Base-by-base conservation (phyloP, 1,140 invertebrate species). In the Hylaeus volcanicus region DNA sequence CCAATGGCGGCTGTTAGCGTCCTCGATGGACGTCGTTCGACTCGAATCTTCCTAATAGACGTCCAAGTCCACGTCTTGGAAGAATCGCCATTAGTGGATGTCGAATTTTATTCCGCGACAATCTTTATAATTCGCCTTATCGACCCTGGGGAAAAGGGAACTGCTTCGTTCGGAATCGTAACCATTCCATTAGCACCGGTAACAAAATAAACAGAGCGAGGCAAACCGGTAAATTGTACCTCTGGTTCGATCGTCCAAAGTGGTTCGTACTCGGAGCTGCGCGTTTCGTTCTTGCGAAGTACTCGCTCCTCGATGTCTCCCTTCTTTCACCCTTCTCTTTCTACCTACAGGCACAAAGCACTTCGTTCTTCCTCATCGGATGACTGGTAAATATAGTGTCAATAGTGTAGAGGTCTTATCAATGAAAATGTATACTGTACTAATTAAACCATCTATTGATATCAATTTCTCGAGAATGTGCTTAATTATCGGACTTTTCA, bases 221-320 rank as follows among this genome's bases (percentile, higher is more conserved):
- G 74, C 79, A 77, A 81, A 74, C 79, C 79, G 72, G 74, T 81
- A 77, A 77, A 81, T 81, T 81, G 74, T 77, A 76, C 58, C 74
- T 77, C 60, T 77, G 72, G 74, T 65, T 81, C 74, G 79, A 77
- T 64, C 74, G 73, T 77, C 79, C 74, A 77, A 77, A 81, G 79
- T 81, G 79, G 65, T 51, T 77, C 66, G 79, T 80, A 80, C 64
- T 77, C 79, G 37, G 48, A 68, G 66, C 26, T 48, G 74, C 79
- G 53, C 79, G 79, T 81, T 81, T 77, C 73, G 79, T 15, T 80
- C 73, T 69, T 74, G 79, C 68, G 55, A 81, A 75, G 79, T 81
- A 69, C 78, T 65, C 78, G 8, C 45, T 12, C 9, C 63, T 8
- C 43, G 14, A 8, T 15, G 1, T 39, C n/a, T 12, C 45, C 61